Base-by-base conservation (phyloP, 2,113 vertebrate genomes). In the Lasiurus borealis region DNA sequence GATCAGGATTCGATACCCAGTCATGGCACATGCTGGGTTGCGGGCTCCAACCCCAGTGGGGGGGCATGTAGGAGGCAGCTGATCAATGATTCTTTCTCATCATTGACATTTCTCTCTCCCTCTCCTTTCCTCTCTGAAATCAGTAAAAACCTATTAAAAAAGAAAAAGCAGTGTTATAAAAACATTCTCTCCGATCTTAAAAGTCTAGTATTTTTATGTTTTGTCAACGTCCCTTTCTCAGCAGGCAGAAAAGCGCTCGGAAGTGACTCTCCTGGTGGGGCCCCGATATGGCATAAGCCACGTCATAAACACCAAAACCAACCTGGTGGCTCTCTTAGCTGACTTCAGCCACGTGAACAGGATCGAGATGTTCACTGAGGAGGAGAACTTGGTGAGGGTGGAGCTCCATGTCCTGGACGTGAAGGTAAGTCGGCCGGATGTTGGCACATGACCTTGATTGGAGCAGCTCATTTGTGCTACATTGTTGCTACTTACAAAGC, bases 351-450 rank as follows among this genome's bases (percentile, higher is more conserved):
- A 99, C 0, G 99, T 99, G 88, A 99, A 99, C 98, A 99, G 99
- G 94, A 99, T 99, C n/a, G 99, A 99, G 97, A 99, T 99, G 99
- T 99, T 99, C 95, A 99, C 99, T 12, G 99, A 99, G 95, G 99
- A 99, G 0, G 99, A 99, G 92, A 99, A 93, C 93, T 98, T 95
- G 95, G 99, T 99, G 88, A 97, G 99, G 97, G 99, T 99, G 96
- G 99, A 99, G 81, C 99, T 99, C 34, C 99, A 99, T 19, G 99
- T 99, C 94, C 98, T 99, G 95, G 99, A 99, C 73, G 99, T 99
- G 52, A 99, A 99, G 98, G 99, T 99, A 96, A 98, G 97, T 97
- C 89, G 89, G 40, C 23, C 50, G 3, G 40, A n/a, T 57, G 8
- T 48, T 57, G 64, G 54, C 34, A 29, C 1, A 2, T 52, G 66